Percentiles rank a stretch among this genome's conserved stretches.
These are phyloP conservation scores for Diarsia brunnea DNA, from an alignment of 2,888 invertebrate genomes.

Conservation along the genomic window DNA sequence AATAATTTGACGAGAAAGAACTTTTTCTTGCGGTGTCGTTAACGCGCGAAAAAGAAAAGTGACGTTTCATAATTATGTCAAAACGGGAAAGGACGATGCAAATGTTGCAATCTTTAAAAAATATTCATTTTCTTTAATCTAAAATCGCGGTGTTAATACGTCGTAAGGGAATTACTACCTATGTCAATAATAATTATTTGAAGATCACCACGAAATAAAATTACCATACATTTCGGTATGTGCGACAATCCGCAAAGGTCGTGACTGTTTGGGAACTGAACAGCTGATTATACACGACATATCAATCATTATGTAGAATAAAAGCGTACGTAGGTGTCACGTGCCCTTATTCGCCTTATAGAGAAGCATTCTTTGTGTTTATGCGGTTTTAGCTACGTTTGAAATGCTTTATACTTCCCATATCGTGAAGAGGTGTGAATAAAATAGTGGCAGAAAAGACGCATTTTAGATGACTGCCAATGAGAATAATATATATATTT, in stretches of 20 bases:
- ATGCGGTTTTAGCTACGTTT: constrained; percentile 22
- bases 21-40: no score
- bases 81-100: no score
- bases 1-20: no score
- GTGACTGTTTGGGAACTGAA: constrained; percentile 65
- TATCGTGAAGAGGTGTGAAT: not conserved
- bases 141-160: no score
- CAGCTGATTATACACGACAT: constrained; percentile 57
- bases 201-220: no score
- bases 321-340: constrained; percentile 42
- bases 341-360: constrained; percentile 61
- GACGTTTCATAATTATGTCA: no score
- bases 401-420: constrained; percentile 33
- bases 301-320: constrained; percentile 64
- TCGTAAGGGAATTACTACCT: no score
- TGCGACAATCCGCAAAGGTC: constrained; percentile 61
- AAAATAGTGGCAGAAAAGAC: not conserved
- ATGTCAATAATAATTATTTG: no score
- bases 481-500: not conserved
- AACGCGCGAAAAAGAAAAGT: no score
- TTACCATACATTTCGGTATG: constrained; percentile 33
- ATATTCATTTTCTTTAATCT: no score
- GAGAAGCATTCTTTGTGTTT: constrained; percentile 56
- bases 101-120: no score
- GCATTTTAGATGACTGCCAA: not conserved